Conservation (phyloP, 1,140 invertebrate species). For the Drosophila leontia region DNA sequence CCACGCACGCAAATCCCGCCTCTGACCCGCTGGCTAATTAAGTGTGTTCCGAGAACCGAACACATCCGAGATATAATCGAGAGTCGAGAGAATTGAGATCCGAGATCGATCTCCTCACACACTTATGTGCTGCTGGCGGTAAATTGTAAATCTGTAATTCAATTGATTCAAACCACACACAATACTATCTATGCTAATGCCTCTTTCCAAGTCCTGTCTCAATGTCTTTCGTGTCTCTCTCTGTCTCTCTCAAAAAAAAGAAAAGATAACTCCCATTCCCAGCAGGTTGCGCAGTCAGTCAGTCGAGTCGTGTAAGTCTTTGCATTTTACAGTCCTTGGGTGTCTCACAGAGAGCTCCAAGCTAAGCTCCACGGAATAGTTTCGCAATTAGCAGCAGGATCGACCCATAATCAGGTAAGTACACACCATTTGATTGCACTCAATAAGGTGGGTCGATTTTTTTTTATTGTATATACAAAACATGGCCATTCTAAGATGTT, state of each 20-base stretch:
- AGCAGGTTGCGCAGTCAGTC: conserved; percentile 58
- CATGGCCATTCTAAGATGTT: conserved; percentile 8
- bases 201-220: conserved; percentile 57
- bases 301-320: conserved; percentile 53
- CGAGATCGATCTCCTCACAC: conserved; percentile 19
- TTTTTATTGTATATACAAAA: background rate
- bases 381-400: conserved; percentile 11
- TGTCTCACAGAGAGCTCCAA: conserved; percentile 25
- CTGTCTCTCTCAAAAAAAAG: conserved; percentile 30
- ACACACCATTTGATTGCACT: conserved; percentile 37
- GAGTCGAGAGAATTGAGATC: conserved; percentile 25
- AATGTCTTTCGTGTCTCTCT: conserved; percentile 54
- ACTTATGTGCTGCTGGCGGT: conserved; percentile 53
- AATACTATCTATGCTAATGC: conserved; percentile 56
- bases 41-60: conserved; percentile 28
- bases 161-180: conserved; percentile 40
- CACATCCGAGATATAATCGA: conserved; percentile 15
- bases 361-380: conserved; percentile 44
- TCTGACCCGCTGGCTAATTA: conserved; percentile 31
- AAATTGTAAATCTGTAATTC: conserved; percentile 50
- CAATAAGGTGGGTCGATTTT: conserved; percentile 27
- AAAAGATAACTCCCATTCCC: conserved; percentile 43
- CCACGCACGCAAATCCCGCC: conserved; percentile 38
- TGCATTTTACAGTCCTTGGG: conserved; percentile 60
- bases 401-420: conserved; percentile 29